Evolutionary conservation across 2,113 vertebrate species (phyloP), one percentile per base, ranked within the genome.

Genomic region (Triplophysa rosa): DNA sequence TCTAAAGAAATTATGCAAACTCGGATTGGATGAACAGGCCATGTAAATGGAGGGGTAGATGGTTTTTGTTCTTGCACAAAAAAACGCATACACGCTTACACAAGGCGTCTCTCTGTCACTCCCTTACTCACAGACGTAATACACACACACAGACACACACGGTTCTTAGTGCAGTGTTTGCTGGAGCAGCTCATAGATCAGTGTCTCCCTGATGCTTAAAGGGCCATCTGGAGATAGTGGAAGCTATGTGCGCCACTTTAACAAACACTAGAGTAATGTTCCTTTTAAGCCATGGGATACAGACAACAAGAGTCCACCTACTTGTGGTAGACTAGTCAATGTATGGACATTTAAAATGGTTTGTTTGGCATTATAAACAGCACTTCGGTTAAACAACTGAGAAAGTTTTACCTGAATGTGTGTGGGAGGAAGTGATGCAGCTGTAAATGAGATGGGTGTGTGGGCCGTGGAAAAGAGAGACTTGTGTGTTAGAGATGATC

Each of bases 1-100:
- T 87, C 81, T 69, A 80, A 87, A 83, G 85, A 90, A 87, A 90
- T 90, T 87, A 91, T 91, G 87, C 88, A 91, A 82, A 86, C 85
- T 85, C 80, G 81, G 80, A 78, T 88, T 84, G 88, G 85, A 87
- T 84, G 86, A 54, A 5, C 8, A 67, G 74, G 65, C 73, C 54
- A 17, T 37, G 14, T 40, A 67, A 74, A 84, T 85, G 73, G 69
- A 76, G 26, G 40, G 80, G 58, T 56, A 24, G n/a, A 13, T 42
- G 19, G 3, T 23, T 45, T 70, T 58, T 12, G 42, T 78, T 67
- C 59, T 52, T 3, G n/a, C 54, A 52, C 61, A 82, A 45, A 78
- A 69, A 74, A 59, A 74, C 52, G 26, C 33, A 71, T n/a, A 78
- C 68, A 77, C 33, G 1, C 42, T 33, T 17, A 2, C 58, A 62